These are phyloP conservation scores for Sebastes cheni DNA, from an alignment of 2,797 vertebrate genomes.

Conservation along the genomic window DNA sequence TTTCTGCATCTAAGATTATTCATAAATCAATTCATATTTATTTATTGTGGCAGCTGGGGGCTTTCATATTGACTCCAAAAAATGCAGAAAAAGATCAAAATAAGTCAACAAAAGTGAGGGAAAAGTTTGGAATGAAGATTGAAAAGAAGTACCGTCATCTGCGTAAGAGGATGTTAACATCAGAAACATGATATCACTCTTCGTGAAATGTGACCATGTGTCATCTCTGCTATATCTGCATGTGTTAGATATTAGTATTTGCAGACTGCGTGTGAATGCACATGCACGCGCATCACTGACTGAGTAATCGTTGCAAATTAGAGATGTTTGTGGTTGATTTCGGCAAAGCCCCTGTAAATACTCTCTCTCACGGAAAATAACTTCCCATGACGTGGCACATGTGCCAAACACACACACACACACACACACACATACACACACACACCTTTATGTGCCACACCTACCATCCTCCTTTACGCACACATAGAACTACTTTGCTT, in stretches of 20 bases:
- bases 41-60: slow-evolving; percentile 45
- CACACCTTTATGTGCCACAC: slow-evolving; percentile 52
- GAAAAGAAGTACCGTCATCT: slow-evolving; percentile 8
- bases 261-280: slow-evolving; percentile 1
- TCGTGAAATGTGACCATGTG: slow-evolving; percentile 22
- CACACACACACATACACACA: slow-evolving; percentile 24
- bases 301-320: slow-evolving; percentile 74
- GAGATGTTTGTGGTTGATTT: slow-evolving; percentile 79
- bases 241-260: slow-evolving; percentile 72
- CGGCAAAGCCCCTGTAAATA: slow-evolving; percentile 80
- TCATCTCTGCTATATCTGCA: slow-evolving; percentile 46
- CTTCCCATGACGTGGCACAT: slow-evolving; percentile 77
- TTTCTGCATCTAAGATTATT: slow-evolving; percentile 63
- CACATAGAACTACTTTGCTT: slow-evolving; percentile 43
- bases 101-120: slow-evolving; percentile 33
- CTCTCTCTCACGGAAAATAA: slow-evolving; percentile 80
- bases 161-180: slow-evolving; percentile 9
- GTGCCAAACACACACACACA: slow-evolving; percentile 51
- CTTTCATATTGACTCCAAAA: slow-evolving; percentile 51
- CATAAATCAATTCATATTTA: slow-evolving; percentile 70
- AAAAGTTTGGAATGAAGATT: slow-evolving; percentile 38
- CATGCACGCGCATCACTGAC: slow-evolving; percentile 37
- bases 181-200: slow-evolving; percentile 10
- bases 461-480: slow-evolving; percentile 23
- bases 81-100: slow-evolving; percentile 35